Evolutionary conservation across 1,140 invertebrate genomes (phyloP), one percentile per base, ranked within the genome.

Genomic region (Papilio polyxenes): DNA sequence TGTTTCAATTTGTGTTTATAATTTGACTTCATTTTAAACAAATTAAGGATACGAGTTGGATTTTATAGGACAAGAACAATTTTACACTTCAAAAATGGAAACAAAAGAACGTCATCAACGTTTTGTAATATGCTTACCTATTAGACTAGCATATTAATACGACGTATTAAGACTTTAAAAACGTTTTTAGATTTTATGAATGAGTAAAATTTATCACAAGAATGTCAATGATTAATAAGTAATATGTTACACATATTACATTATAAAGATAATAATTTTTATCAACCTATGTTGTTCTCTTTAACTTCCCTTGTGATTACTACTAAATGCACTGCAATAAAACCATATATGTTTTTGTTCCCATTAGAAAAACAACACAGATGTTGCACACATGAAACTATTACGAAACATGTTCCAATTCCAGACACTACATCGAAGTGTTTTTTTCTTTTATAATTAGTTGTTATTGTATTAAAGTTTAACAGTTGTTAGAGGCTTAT

Each of bases 331-430:
- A 53, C 20, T 65, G 20, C 23, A 65, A 65, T 65, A 31, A 65
- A 31, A 65, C 20, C 20, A 65, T 65, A 23, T 65, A n/a, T n/a
- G n/a, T 20, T 20, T 65, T 65, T 65, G 23, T 65, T 65, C 62
- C 20, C 62, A 65, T 65, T 65, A 65, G 62, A 65, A 65, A 62
- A 62, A 62, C 59, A 31, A 31, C 23, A 65, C 62, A 65, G 20
- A 65, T 65, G 62, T 9, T 65, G 10, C 62, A 65, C 62, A 65
- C 9, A 23, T 65, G 62, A 65, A 65, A 10, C 9, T n/a, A 59
- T 65, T 65, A 65, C 10, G 23, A 65, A 65, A 65, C 62, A 65
- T 65, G 62, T 23, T 65, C 23, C 9, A 65, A 31, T 65, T 13
- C 8, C 62, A 65, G 2, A 23, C 10, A 65, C 10, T 3, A 53